Evolutionary conservation across 2,113 vertebrate genomes (phyloP).

Genomic region (Ageneiosus marmoratus): DNA sequence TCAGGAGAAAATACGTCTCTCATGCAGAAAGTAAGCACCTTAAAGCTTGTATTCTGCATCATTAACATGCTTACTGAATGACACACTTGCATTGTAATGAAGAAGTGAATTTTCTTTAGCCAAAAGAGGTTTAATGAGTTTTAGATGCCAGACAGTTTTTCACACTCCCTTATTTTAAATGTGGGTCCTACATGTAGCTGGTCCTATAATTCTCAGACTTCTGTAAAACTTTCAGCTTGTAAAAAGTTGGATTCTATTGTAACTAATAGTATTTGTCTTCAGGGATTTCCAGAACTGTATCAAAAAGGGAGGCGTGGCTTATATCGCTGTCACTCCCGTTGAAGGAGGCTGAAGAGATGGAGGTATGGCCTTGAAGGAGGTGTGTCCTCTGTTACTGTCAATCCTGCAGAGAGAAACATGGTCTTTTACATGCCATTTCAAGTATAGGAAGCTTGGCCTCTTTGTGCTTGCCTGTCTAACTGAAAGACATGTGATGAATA

Average conservation of each 20-base stretch:
- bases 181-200: no score
- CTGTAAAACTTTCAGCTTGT: not conserved
- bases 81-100: not conserved
- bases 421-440: not conserved
- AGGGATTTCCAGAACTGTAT: conserved; percentile 2
- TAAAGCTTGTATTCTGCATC: not conserved
- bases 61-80: not conserved
- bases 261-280: not conserved
- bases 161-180: not conserved
- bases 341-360: not conserved
- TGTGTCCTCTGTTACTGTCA: not conserved
- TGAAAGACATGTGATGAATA: not conserved
- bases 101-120: not conserved
- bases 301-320: not conserved
- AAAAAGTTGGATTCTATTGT: not conserved
- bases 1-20: not conserved
- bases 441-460: no score
- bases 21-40: not conserved
- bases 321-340: not conserved
- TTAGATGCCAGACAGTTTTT: not conserved
- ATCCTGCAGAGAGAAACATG: not conserved
- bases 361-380: not conserved
- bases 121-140: no score
- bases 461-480: not conserved
- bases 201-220: not conserved